Conservation (phyloP, 2,888 invertebrate genomes). For the Dione vanillae region DNA sequence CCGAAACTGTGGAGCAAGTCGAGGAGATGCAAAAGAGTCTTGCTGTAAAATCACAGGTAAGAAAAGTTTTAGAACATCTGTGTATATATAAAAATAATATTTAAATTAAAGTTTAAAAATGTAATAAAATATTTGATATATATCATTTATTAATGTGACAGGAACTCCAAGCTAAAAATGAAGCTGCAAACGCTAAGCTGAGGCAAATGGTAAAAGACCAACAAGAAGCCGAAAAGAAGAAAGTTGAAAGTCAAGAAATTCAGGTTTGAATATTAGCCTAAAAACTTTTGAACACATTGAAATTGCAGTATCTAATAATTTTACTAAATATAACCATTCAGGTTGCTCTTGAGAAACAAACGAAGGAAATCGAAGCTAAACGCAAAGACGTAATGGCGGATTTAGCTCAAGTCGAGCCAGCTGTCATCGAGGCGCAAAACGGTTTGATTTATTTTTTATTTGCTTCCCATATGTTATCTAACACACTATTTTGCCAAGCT, state of each 20-base stretch:
- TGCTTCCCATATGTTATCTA: conserved; percentile 28
- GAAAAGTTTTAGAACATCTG: background rate
- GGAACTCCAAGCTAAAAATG: conserved; percentile 98
- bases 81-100: too few species aligned
- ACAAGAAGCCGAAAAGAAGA: conserved; percentile 99
- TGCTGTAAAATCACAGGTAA: conserved; percentile 95
- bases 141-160: conserved; percentile 52
- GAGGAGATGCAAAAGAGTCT: conserved; percentile 99
- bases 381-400: conserved; percentile 97
- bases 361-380: conserved; percentile 96
- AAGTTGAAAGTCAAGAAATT: conserved; percentile 98
- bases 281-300: conserved; percentile 24
- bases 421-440: conserved; percentile 99
- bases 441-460: conserved; percentile 83
- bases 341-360: conserved; percentile 92
- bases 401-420: conserved; percentile 98
- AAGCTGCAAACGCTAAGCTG: conserved; percentile 99
- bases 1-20: conserved; percentile 99
- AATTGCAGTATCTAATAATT: background rate
- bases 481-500: conserved; percentile 22
- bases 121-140: too few species aligned
- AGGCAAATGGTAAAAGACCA: conserved; percentile 99
- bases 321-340: conserved; percentile 48
- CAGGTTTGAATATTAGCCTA: conserved; percentile 79
- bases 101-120: too few species aligned